Evolutionary conservation across 1,140 invertebrate genomes (phyloP).

Genomic region (Leptopilina clavipes): DNA sequence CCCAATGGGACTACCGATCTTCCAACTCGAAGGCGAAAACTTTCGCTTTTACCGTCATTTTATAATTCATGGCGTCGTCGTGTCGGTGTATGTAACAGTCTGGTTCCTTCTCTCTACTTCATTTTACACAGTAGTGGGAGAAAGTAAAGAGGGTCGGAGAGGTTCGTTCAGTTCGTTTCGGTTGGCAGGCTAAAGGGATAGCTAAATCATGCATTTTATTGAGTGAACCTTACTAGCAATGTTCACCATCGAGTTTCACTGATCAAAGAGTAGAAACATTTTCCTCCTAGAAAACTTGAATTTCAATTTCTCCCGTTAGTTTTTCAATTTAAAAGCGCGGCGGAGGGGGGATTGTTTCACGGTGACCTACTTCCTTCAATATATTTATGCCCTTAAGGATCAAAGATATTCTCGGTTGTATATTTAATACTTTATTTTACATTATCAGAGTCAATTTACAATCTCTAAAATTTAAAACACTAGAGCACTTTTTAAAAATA

Average conservation of each 20-base stretch:
- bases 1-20: conserved; percentile 49
- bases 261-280: conserved; percentile 9
- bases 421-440: too few relatives aligned
- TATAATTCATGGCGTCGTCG: conserved; percentile 73
- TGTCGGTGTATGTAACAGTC: conserved; percentile 65
- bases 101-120: conserved; percentile 46
- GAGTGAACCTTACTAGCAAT: conserved; percentile 52
- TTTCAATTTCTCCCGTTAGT: too few relatives aligned
- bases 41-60: conserved; percentile 73
- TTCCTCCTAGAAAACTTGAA: not conserved
- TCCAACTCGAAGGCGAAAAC: conserved; percentile 57
- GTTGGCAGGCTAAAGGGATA: conserved; percentile 61
- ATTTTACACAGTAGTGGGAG: conserved; percentile 47
- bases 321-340: too few relatives aligned
- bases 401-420: too few relatives aligned
- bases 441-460: too few relatives aligned
- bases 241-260: conserved; percentile 42
- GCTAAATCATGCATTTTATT: conserved; percentile 71
- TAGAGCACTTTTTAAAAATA: too few relatives aligned
- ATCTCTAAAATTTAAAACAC: too few relatives aligned
- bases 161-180: conserved; percentile 58
- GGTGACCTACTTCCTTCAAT: too few relatives aligned
- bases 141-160: conserved; percentile 59
- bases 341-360: too few relatives aligned
- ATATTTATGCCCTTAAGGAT: too few relatives aligned